Conservation (phyloP, 2,113 vertebrate species). For the Cepphus grylle region DNA sequence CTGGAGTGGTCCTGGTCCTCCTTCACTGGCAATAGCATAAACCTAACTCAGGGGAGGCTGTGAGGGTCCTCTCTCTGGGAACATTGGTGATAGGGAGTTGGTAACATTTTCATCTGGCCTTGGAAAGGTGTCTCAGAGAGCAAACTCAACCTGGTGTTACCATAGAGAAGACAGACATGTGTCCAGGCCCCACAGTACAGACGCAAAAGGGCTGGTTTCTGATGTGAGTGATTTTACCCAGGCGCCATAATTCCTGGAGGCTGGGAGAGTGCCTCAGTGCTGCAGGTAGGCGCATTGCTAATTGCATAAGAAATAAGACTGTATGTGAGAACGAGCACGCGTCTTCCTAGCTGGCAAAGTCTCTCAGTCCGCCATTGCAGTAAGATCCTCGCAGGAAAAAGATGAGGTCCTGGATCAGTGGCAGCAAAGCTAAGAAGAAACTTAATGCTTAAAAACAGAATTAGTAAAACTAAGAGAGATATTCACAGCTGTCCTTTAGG, state of each 20-base stretch:
- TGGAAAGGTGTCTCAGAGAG: background rate
- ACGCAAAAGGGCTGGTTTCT: background rate
- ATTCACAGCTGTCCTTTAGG: background rate
- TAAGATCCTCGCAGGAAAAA: background rate
- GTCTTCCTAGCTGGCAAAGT: background rate
- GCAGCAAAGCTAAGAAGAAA: background rate
- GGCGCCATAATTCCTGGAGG: background rate
- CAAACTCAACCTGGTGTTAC: background rate
- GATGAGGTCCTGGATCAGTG: background rate
- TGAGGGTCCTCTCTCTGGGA: background rate
- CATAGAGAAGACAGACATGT: rapidly evolving
- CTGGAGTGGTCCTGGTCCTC: background rate
- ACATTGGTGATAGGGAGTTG: background rate
- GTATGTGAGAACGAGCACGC: background rate
- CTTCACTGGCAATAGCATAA: rapidly evolving
- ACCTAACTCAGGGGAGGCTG: background rate
- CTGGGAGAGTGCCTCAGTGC: background rate
- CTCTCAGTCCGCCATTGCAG: background rate
- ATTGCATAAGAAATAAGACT: background rate
- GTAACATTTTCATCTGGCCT: background rate
- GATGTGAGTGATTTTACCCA: background rate
- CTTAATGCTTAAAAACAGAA: background rate
- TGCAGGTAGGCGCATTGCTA: background rate
- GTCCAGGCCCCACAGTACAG: background rate
- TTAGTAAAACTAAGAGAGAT: background rate